Base-by-base conservation (phyloP, 2,797 vertebrate genomes). In the Linurgus olivaceus region DNA sequence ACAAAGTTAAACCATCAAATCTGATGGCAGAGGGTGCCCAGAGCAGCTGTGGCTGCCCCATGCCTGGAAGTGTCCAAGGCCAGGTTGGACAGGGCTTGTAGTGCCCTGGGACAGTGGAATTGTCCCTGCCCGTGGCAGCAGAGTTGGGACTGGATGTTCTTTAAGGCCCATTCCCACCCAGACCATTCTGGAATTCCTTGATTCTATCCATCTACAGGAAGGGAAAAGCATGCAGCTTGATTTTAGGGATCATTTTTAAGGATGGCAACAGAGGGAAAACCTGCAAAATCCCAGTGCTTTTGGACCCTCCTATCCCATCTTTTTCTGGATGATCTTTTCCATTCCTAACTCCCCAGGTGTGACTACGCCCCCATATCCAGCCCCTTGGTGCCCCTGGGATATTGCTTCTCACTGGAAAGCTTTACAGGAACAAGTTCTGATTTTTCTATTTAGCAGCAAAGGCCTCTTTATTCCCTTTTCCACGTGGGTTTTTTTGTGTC, bases 311-410 rank as follows among this genome's bases (percentile, higher is more conserved):
- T 52, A 33, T 21, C 25, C 37, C 84, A 54, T 24, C 65, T 88
- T 47, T 26, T 54, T 66, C 61, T 2, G 0, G 15, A 3, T 18
- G 25, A 42, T 21, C n/a, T 67, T 70, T 55, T 44, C 50, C 6
- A 1, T 57, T 86, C 54, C n/a, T 10, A 54, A 9, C 5, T 62
- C 47, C 42, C 81, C 6, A 3, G 11, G 31, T 50, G 31, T 58
- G 35, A 44, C 50, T 1, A 0, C 62, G 2, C 16, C 38, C 29
- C 17, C 2, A 0, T 3, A 28, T 19, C n/a, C 28, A 81, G 18
- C 21, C 48, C 59, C 0, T 0, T 0, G 0, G 38, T 37, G 20
- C n/a, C 38, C 35, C 40, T 42, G n/a, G 17, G 59, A 47, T 57
- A n/a, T 5, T 37, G n/a, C 9, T 50, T 50, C 18, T 25, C 54